Evolutionary conservation across 2,888 invertebrate species (phyloP), one percentile per base, ranked within the genome.

Genomic region (Phania funesta): DNA sequence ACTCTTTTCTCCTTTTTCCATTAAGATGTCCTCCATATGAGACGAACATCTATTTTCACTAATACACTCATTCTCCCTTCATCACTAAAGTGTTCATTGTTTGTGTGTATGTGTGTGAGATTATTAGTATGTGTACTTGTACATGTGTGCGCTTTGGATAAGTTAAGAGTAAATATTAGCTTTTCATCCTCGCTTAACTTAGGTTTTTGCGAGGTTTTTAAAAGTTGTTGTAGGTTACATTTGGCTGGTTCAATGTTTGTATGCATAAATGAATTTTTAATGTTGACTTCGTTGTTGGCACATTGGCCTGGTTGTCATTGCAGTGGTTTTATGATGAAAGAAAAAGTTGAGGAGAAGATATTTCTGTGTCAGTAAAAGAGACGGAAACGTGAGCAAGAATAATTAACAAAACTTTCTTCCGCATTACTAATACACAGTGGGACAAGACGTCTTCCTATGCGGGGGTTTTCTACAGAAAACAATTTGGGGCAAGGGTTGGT

Each of bases 81-180:
- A 67, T 60, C 29, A 41, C 35, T 50, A 50, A 38, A 60, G 35
- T 38, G 11, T 24, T 38, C 22, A 11, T 13, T 56, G 18, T 44
- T n/a, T 20, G 9, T 54, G 29, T 18, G 26, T 18, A 9, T 62
- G 13, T n/a, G 16, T 35, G 3, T 32, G 32, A 32, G 2, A 32
- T 32, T 38, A 4, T 52, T 9, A 35, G 58, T 44, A 7, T 64
- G 13, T 65, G 13, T 56, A 8, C 54, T 20, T 44, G 26, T 50
- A 44, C 54, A 16, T 13, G 8, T 38, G 1, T n/a, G 11, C 4
- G 18, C 11, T 22, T 50, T 77, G 50, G 68, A 20, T 70, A 32
- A 77, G 68, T 77, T 80, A 74, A 74, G 48, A 64, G 81, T 60
- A 78, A 82, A 82, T 78, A 82, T 78, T 82, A 82, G 78, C 82